A percentile compares a stretch with the other conserved stretches of the same genome.
phyloP scores from a whole-genome alignment of 2,888 invertebrate species.

The Nipponacmea schrenckii region DNA sequence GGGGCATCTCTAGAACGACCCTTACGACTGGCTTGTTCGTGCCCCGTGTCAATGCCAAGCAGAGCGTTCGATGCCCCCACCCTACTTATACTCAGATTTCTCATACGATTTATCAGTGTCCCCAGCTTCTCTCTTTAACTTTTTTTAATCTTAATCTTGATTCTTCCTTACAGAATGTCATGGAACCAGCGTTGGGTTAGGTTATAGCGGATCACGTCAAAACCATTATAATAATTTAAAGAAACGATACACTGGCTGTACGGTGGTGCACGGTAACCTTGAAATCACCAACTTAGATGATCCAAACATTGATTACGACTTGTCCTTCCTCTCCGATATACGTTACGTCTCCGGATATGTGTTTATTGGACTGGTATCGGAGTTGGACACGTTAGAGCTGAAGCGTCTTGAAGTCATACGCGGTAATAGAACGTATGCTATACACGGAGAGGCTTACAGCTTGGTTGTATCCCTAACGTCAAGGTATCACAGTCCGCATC shows the following conservation, averaged over 20 bases:
- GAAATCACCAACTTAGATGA: conserved; percentile 89
- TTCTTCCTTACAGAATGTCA: conserved; percentile 47
- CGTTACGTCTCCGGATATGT: conserved; percentile 95
- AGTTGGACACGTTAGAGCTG: conserved; percentile 79
- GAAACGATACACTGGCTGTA: conserved; percentile 90
- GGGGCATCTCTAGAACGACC: too few species aligned
- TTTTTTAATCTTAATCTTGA: too few species aligned
- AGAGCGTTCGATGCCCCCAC: too few species aligned
- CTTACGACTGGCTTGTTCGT: too few species aligned
- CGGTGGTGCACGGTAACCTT: conserved; percentile 97
- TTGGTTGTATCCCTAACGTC: conserved; percentile 56
- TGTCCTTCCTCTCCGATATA: conserved; percentile 91
- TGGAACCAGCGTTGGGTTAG: conserved; percentile 51
- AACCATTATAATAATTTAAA: conserved; percentile 53
- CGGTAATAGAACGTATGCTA: conserved; percentile 88
- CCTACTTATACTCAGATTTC: too few species aligned
- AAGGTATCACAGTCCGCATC: conserved; percentile 30
- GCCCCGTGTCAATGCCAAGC: too few species aligned
- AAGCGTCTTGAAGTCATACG: conserved; percentile 87
- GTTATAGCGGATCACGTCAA: conserved; percentile 46
- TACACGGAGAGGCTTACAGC: conserved; percentile 67
- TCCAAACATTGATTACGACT: conserved; percentile 77
- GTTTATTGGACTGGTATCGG: conserved; percentile 81
- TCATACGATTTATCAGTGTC: too few species aligned
- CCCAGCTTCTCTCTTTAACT: too few species aligned